Percentiles rank a stretch among this genome's conserved stretches.
These are phyloP conservation scores for Oreochromis mossambicus DNA, from an alignment of 2,797 vertebrate genomes.

Conservation along the genomic window DNA sequence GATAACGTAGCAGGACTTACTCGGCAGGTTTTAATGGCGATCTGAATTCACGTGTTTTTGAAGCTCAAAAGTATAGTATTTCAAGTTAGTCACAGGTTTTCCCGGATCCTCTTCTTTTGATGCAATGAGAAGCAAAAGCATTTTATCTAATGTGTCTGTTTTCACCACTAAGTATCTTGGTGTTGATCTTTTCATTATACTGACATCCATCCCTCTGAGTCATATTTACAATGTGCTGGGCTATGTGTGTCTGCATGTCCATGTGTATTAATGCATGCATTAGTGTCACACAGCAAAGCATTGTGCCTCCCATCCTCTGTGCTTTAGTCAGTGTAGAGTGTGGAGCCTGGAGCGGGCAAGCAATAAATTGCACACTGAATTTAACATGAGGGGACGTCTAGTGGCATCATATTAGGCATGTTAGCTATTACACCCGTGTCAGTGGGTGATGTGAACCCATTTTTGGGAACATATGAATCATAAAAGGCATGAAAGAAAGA, in stretches of 20 bases:
- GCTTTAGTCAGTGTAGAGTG: background rate
- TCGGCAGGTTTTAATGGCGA: rapidly evolving
- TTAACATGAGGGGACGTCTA: constrained; percentile 11
- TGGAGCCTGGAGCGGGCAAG: constrained; percentile 8
- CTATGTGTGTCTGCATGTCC: background rate
- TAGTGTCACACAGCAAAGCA: background rate
- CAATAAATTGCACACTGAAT: background rate
- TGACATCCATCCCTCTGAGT: constrained; percentile 28
- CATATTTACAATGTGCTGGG: constrained; percentile 6
- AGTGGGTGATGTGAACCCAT: constrained; percentile 10
- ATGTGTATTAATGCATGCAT: background rate
- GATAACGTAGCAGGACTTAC: background rate
- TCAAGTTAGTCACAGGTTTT: background rate
- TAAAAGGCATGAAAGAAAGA: constrained; percentile 10
- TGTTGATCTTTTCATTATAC: constrained; percentile 27
- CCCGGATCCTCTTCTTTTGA: background rate
- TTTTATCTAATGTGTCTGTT: constrained; percentile 18
- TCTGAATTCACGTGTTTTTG: background rate
- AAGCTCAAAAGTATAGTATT: background rate
- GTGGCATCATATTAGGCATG: background rate
- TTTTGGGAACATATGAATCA: constrained; percentile 43
- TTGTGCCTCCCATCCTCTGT: background rate
- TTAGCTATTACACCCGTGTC: background rate
- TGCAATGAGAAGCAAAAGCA: background rate
- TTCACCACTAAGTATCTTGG: background rate